phyloP scores from a whole-genome alignment of 1,140 invertebrate species.

The Whitmania pigra region DNA sequence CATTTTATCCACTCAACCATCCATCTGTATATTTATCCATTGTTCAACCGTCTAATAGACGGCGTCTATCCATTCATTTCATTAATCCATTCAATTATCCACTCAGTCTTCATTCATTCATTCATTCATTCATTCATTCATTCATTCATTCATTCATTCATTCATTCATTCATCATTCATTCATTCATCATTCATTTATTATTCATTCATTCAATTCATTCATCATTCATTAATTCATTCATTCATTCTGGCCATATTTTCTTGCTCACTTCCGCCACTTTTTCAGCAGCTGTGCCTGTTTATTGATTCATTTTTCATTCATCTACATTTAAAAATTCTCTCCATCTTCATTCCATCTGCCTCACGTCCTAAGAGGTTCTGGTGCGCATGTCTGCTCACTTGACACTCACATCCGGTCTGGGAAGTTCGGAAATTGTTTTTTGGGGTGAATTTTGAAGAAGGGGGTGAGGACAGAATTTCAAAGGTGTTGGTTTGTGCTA shows the following conservation, averaged over 20 bases:
- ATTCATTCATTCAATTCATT: neutral
- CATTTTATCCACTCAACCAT: too few species aligned
- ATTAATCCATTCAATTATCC: neutral
- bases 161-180: neutral
- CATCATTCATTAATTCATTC: neutral
- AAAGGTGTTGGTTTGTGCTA: too few species aligned
- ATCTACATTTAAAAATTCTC: slow-evolving; percentile 17
- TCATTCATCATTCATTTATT: neutral
- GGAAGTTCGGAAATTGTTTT: too few species aligned
- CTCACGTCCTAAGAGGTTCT: too few species aligned
- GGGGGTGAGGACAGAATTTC: too few species aligned
- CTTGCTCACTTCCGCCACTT: neutral
- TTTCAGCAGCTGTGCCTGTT: neutral
- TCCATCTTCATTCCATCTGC: neutral
- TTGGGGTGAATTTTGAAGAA: too few species aligned
- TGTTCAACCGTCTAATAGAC: neutral
- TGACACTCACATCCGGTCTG: too few species aligned
- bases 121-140: slow-evolving; percentile 9
- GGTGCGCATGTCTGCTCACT: too few species aligned
- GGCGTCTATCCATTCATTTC: neutral
- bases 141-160: neutral
- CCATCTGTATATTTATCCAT: too few species aligned
- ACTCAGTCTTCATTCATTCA: neutral
- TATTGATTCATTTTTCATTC: slow-evolving; percentile 15
- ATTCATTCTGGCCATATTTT: neutral